Evolutionary conservation across 2,888 invertebrate genomes (phyloP).

Genomic region (Diadegma fenestrale): DNA sequence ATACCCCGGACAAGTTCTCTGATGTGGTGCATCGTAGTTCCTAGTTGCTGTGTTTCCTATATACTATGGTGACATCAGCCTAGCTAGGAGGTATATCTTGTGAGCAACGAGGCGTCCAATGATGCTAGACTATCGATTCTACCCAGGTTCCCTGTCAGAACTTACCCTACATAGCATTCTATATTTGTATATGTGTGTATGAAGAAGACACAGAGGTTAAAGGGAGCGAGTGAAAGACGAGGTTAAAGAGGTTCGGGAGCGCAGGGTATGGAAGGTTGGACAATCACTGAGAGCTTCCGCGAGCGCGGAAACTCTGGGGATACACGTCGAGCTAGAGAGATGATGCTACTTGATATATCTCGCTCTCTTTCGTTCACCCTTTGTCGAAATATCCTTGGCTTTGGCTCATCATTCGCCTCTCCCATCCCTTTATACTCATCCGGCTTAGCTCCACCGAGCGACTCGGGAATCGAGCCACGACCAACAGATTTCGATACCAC

Average conservation of each 20-base stretch:
- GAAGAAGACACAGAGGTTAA: slow-evolving; percentile 20
- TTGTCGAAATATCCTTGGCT: slow-evolving; percentile 59
- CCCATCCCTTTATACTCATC: slow-evolving; percentile 63
- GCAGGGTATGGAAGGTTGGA: slow-evolving; percentile 67
- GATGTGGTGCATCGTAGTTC: slow-evolving; percentile 68
- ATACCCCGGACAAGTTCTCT: slow-evolving; percentile 43
- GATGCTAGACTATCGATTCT: slow-evolving; percentile 83
- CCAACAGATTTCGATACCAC: slow-evolving; percentile 50
- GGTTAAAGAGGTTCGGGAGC: slow-evolving; percentile 79
- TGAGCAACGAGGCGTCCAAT: slow-evolving; percentile 73
- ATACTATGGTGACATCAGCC: slow-evolving; percentile 61
- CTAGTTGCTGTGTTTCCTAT: slow-evolving; percentile 69
- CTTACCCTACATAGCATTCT: slow-evolving; percentile 18
- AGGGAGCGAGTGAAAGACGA: slow-evolving; percentile 45
- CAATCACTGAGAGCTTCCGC: slow-evolving; percentile 63
- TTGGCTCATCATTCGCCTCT: slow-evolving; percentile 53
- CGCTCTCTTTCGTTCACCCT: slow-evolving; percentile 27
- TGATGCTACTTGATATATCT: slow-evolving; percentile 31
- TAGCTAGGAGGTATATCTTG: slow-evolving; percentile 55
- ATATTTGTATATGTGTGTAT: slow-evolving; percentile 10
- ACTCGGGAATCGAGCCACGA: slow-evolving; percentile 53
- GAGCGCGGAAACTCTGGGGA: slow-evolving; percentile 57
- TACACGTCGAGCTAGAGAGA: slow-evolving; percentile 39
- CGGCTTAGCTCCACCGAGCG: slow-evolving; percentile 60
- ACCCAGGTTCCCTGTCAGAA: slow-evolving; percentile 66